These are phyloP conservation scores for Sebastes oblongus DNA, from an alignment of 2,797 vertebrate genomes.

Conservation along the genomic window DNA sequence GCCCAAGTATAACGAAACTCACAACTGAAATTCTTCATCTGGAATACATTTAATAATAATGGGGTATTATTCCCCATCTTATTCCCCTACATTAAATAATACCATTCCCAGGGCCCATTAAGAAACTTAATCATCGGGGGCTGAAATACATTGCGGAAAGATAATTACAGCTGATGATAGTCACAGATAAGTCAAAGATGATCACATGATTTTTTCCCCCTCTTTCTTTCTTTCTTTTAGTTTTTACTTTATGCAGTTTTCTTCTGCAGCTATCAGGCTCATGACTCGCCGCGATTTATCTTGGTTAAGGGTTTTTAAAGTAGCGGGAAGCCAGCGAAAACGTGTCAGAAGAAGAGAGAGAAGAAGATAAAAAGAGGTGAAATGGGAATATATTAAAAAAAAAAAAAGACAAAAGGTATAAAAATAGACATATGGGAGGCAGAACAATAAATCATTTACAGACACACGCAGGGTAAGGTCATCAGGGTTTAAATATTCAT, in stretches of 20 bases:
- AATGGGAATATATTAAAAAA: conserved; percentile 14
- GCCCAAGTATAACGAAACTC: conserved; percentile 60
- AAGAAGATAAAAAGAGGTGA: conserved; percentile 51
- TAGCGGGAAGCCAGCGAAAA: conserved; percentile 2
- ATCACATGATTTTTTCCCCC: conserved; percentile 18
- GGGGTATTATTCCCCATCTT: conserved; percentile 68
- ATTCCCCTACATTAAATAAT: conserved; percentile 71
- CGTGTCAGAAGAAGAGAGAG: conserved; percentile 32
- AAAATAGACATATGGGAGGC: conserved; percentile 63
- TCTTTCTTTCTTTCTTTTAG: neutral
- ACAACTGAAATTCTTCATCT: conserved; percentile 65
- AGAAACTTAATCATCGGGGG: conserved; percentile 64
- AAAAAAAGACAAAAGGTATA: conserved; percentile 62
- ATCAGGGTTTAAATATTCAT: conserved; percentile 75
- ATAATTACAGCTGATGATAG: conserved; percentile 72
- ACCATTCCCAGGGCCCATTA: conserved; percentile 72
- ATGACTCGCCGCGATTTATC: conserved; percentile 16
- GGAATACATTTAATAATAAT: conserved; percentile 72
- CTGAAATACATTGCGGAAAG: conserved; percentile 56
- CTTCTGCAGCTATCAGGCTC: conserved; percentile 5
- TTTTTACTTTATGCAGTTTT: conserved; percentile 26
- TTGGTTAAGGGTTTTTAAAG: conserved; percentile 34
- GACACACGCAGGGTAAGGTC: conserved; percentile 50
- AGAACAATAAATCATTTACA: conserved; percentile 70
- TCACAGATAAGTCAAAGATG: conserved; percentile 68